These are phyloP conservation scores for Philaethria dido DNA, from an alignment of 2,888 invertebrate species.

Conservation along the genomic window DNA sequence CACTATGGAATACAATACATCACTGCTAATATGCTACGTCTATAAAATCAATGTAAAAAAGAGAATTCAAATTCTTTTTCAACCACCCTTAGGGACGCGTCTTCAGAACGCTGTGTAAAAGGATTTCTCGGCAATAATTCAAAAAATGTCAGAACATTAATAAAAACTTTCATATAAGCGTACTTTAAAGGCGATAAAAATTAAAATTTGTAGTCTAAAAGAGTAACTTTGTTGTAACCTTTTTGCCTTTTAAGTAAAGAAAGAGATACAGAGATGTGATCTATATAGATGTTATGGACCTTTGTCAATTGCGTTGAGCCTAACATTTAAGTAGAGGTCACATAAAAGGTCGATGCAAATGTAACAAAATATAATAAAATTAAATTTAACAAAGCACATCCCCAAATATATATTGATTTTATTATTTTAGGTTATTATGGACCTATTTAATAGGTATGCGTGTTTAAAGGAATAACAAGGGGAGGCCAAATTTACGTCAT, in stretches of 20 bases:
- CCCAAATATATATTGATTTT: background rate
- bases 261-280: background rate
- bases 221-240: no score
- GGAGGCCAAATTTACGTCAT: no score
- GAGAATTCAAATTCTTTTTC: background rate
- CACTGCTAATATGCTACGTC: background rate
- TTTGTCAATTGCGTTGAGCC: constrained; percentile 43
- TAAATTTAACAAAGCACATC: constrained; percentile 28
- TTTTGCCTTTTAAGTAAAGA: background rate
- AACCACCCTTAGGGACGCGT: background rate
- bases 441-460: no score
- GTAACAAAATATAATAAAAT: constrained; percentile 27
- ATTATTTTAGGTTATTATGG: no score
- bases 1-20: constrained; percentile 1
- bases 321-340: constrained; percentile 40
- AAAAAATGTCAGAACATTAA: background rate
- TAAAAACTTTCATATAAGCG: background rate
- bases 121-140: background rate
- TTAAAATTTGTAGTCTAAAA: no score
- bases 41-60: background rate
- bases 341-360: constrained; percentile 19
- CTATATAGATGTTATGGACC: constrained; percentile 39
- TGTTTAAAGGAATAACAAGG: no score
- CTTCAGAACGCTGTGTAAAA: background rate
- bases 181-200: no score